Evolutionary conservation across 2,888 invertebrate genomes (phyloP).

Genomic region (Toxonevra muliebris): DNA sequence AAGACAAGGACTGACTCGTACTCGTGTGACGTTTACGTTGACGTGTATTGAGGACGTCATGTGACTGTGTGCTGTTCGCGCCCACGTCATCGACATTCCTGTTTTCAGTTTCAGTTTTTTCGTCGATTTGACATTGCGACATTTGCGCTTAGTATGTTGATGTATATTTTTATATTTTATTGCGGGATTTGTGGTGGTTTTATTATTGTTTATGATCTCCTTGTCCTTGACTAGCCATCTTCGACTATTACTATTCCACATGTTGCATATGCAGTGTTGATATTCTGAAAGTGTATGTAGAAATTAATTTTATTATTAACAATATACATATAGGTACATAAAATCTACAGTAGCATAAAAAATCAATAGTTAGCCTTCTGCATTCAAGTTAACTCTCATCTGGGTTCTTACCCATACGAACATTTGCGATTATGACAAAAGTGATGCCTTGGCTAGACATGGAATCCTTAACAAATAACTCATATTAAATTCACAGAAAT

Average conservation of each 20-base stretch:
- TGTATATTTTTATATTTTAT: constrained; percentile 39
- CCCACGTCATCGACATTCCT: constrained; percentile 16
- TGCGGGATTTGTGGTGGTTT: constrained; percentile 33
- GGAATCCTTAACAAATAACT: no score
- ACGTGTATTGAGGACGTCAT: constrained; percentile 11
- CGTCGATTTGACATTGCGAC: constrained; percentile 20
- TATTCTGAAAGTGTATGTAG: constrained; percentile 27
- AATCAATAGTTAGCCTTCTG: no score
- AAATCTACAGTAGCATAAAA: no score
- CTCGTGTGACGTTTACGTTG: constrained; percentile 23
- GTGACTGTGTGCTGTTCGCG: not conserved
- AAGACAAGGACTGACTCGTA: constrained; percentile 46
- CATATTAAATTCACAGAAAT: no score
- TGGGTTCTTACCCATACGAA: no score
- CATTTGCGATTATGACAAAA: no score
- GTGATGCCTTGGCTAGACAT: no score
- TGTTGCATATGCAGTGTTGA: constrained; percentile 41
- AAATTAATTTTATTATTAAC: not conserved
- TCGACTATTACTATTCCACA: constrained; percentile 57
- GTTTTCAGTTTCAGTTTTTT: not conserved
- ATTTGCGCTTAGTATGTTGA: constrained; percentile 37
- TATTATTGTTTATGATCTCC: constrained; percentile 19
- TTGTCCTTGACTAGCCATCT: constrained; percentile 54
- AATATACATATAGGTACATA: not conserved
- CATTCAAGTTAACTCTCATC: no score